phyloP scores from a whole-genome alignment of 2,797 vertebrate species.

The Anableps anableps region DNA sequence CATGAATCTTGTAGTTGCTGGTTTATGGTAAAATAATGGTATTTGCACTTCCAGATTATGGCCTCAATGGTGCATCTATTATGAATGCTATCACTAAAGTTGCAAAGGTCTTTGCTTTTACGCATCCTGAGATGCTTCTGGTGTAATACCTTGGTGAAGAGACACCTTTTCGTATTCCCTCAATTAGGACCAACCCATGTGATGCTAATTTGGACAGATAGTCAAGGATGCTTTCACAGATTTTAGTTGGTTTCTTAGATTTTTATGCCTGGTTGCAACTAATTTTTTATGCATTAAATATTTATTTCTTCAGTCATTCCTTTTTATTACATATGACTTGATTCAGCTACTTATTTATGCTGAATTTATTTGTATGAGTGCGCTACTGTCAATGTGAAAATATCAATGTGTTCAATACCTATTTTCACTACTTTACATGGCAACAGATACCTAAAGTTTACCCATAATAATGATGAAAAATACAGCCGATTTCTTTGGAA shows the following conservation, averaged over 20 bases:
- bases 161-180: not conserved
- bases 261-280: not conserved
- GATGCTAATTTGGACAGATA: not conserved
- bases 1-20: not conserved
- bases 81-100: not conserved
- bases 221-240: not conserved
- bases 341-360: not conserved
- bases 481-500: slow-evolving; percentile 13
- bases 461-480: slow-evolving; percentile 17
- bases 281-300: not conserved
- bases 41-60: not conserved
- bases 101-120: not conserved
- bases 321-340: not conserved
- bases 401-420: not conserved
- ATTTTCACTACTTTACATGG: not conserved
- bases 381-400: not conserved
- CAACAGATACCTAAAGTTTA: slow-evolving; percentile 18
- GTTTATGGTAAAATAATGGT: not conserved
- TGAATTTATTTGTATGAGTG: not conserved
- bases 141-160: not conserved
- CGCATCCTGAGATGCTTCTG: not conserved
- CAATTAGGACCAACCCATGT: not conserved
- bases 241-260: not conserved
- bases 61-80: not conserved
- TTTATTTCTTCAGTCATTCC: not conserved